These are phyloP conservation scores for Apodemus agrarius DNA, from an alignment of 2,797 vertebrate genomes.

Conservation along the genomic window DNA sequence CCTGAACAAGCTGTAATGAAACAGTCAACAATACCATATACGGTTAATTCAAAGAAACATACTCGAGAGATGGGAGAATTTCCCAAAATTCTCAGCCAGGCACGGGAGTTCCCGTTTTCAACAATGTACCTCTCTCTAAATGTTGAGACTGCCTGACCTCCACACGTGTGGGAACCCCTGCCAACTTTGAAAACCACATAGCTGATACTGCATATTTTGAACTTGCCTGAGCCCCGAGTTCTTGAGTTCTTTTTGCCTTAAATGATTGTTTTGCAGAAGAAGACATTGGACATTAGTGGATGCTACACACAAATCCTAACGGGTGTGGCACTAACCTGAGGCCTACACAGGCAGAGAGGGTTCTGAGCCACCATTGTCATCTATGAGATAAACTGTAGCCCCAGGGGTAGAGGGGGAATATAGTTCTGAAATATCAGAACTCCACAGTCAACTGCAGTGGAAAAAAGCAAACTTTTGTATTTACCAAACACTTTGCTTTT, in stretches of 20 bases:
- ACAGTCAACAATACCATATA: not conserved
- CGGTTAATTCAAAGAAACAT: not conserved
- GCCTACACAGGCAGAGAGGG: not conserved
- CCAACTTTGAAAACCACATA: not conserved
- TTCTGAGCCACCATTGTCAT: not conserved
- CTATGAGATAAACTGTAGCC: not conserved
- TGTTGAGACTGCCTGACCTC: not conserved
- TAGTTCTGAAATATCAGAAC: not conserved
- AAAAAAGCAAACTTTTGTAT: not conserved
- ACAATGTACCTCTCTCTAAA: not conserved
- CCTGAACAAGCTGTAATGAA: not conserved
- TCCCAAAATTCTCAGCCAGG: not conserved
- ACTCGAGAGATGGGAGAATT: not conserved
- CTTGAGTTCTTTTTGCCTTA: not conserved
- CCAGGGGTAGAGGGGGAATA: not conserved
- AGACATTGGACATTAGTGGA: not conserved
- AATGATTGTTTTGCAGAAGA: not conserved
- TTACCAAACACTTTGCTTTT: constrained; percentile 14
- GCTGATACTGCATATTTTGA: not conserved
- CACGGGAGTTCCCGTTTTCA: not conserved
- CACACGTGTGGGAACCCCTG: not conserved
- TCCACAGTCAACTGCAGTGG: not conserved
- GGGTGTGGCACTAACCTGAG: accelerated
- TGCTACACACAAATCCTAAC: not conserved
- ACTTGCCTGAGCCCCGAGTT: not conserved